Percentiles rank a stretch among this genome's conserved stretches.
These are phyloP conservation scores for Mnemiopsis leidyi DNA, from an alignment of 37 sponge, comb jelly and placozoan species.

Conservation along the genomic window DNA sequence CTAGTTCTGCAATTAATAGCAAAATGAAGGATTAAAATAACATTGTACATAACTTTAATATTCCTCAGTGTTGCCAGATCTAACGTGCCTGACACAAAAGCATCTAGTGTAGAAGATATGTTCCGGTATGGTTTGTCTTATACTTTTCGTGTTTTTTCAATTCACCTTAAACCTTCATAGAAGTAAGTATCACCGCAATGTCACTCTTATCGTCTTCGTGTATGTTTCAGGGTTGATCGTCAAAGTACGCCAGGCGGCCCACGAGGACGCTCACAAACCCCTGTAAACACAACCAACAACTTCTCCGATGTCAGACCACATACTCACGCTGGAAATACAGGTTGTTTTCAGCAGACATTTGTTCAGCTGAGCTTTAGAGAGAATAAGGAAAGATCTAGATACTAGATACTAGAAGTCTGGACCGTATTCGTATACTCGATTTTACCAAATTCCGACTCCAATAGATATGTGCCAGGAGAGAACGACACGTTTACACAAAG, in stretches of 20 bases:
- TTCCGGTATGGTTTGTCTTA: not conserved
- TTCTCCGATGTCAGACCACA: not conserved
- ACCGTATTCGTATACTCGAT: too few relatives aligned
- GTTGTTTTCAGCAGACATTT: too few relatives aligned
- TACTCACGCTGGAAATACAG: constrained; percentile 18
- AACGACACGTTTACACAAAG: not conserved
- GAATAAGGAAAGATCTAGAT: too few relatives aligned
- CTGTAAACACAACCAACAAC: not conserved
- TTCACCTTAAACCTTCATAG: too few relatives aligned
- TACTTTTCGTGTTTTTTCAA: too few relatives aligned
- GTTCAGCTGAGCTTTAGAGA: too few relatives aligned
- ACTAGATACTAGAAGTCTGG: too few relatives aligned
- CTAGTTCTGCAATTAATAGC: too few relatives aligned
- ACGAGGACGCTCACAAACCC: not conserved
- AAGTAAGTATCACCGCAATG: too few relatives aligned
- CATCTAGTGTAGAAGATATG: not conserved
- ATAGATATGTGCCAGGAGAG: not conserved
- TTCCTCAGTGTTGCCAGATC: not conserved
- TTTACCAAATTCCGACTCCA: too few relatives aligned
- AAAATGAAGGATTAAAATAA: too few relatives aligned
- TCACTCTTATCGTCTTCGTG: not conserved
- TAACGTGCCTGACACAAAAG: not conserved
- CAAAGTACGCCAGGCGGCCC: not conserved
- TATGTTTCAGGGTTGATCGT: not conserved
- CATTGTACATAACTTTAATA: too few relatives aligned